phyloP scores from a whole-genome alignment of 2,113 vertebrate species.

The Euleptes europaea region DNA sequence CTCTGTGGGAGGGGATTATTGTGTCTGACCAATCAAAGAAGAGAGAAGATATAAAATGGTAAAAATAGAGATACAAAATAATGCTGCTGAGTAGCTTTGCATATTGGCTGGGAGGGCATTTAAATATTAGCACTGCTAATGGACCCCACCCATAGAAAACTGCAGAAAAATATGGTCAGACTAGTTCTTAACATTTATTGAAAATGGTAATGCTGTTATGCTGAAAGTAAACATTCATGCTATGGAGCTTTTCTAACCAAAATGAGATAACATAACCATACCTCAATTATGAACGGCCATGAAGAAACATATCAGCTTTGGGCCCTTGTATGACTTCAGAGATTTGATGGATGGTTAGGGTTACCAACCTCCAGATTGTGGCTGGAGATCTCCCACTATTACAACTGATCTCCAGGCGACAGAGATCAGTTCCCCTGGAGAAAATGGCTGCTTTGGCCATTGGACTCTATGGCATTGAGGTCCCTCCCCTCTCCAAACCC shows the following conservation, averaged over 20 bases:
- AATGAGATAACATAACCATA: not conserved
- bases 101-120: not conserved
- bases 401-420: no score
- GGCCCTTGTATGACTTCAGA: no score
- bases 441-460: no score
- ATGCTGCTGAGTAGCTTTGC: not conserved
- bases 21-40: not conserved
- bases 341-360: no score
- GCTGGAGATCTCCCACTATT: no score
- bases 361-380: no score
- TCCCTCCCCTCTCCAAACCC: no score
- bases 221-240: not conserved
- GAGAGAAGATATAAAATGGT: not conserved
- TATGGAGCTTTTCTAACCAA: not conserved
- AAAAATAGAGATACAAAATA: not conserved
- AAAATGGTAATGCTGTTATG: not conserved
- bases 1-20: not conserved
- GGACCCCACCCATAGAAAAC: no score
- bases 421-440: no score
- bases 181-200: not conserved
- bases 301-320: no score
- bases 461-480: no score
- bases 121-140: not conserved
- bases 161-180: no score
- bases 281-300: not conserved